Evolutionary conservation across 92 coral and sea anemone genomes (phyloP).

Genomic region (Bergia sp.): DNA sequence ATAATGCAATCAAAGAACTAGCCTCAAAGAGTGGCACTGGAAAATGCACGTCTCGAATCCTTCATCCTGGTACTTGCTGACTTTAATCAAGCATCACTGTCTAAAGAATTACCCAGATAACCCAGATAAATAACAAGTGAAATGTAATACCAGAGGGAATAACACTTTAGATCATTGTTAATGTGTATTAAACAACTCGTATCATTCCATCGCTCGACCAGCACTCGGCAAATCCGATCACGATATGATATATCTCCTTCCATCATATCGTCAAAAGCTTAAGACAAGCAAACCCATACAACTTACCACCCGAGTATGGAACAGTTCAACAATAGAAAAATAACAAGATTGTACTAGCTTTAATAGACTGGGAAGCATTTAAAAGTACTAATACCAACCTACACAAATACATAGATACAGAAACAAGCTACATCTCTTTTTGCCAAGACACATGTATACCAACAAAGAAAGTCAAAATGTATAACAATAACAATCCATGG

Average conservation of each 20-base stretch:
- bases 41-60: not conserved
- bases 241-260: slow-evolving; percentile 10
- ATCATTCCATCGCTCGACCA: slow-evolving; percentile 1
- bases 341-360: slow-evolving; percentile 10
- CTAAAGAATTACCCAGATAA: not conserved
- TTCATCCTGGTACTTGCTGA: not conserved
- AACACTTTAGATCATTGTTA: not conserved
- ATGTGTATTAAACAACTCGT: not conserved
- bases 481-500: not conserved
- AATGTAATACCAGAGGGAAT: not conserved
- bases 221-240: not conserved
- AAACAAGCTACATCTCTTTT: not conserved
- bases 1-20: not conserved
- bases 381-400: not conserved
- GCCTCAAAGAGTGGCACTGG: not conserved
- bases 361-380: not conserved
- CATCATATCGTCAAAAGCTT: not conserved
- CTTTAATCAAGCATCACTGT: not conserved
- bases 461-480: not conserved
- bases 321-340: not conserved
- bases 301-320: not conserved
- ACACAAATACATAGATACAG: not conserved
- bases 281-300: not conserved
- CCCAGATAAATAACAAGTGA: not conserved
- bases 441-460: slow-evolving; percentile 9